A percentile compares a stretch with the other conserved stretches of the same genome.
Evolutionary conservation across 2,888 invertebrate genomes (phyloP).

Genomic region (Ichneumoninae sp.): DNA sequence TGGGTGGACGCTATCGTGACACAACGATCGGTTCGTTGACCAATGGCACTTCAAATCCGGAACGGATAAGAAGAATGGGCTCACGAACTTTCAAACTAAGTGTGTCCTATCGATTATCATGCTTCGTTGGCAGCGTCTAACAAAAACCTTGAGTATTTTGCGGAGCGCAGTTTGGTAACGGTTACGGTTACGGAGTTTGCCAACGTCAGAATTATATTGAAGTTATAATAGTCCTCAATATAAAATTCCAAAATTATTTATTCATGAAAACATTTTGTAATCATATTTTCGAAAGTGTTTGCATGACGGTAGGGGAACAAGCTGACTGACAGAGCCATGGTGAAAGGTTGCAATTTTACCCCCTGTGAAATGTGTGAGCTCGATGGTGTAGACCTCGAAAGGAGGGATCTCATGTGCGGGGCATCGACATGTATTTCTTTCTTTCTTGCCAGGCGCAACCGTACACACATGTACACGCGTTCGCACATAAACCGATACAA

Average conservation of each 20-base stretch:
- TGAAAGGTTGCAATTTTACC: conserved; percentile 65
- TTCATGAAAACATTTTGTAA: not conserved
- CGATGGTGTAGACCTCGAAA: conserved; percentile 4
- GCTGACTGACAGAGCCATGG: conserved; percentile 37
- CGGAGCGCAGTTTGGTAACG: not conserved
- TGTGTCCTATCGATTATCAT: conserved; percentile 34
- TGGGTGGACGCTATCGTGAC: not conserved
- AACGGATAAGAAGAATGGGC: conserved; percentile 8
- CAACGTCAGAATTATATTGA: not conserved
- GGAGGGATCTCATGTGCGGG: conserved; percentile 24
- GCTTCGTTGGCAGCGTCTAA: conserved; percentile 35
- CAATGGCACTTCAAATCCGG: not conserved
- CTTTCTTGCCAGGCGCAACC: conserved; percentile 36
- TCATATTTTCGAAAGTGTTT: not conserved
- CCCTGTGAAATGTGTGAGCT: conserved; percentile 36
- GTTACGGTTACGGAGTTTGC: not conserved
- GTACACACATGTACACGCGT: not conserved
- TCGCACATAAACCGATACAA: conserved; percentile 51
- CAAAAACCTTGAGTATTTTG: conserved; percentile 32
- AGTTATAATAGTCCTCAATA: not conserved
- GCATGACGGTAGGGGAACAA: not conserved
- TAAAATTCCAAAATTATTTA: not conserved
- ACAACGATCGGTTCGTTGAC: conserved; percentile 19
- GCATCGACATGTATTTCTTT: conserved; percentile 69
- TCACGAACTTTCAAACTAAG: conserved; percentile 6